phyloP scores from a whole-genome alignment of 2,113 vertebrate genomes.

The Gallinago paraguaiae region DNA sequence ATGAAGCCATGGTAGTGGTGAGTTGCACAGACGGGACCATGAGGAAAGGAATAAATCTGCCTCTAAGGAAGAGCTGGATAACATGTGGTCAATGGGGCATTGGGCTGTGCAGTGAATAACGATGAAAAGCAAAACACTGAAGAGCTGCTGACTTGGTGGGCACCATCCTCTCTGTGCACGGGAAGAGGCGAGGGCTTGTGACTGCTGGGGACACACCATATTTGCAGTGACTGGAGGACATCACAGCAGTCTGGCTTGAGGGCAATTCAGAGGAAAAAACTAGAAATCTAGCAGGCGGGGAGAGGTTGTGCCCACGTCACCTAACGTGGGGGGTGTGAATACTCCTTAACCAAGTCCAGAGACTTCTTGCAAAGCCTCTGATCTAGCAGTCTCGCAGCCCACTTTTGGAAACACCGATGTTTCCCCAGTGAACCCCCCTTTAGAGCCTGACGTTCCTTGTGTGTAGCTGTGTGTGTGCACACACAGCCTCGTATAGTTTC shows the following conservation, averaged over 20 bases:
- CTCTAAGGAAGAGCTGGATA: neutral
- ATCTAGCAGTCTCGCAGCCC: neutral
- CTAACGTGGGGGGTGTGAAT: neutral
- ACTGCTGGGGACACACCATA: too few species aligned
- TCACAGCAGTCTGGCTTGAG: neutral
- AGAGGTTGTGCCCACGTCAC: neutral
- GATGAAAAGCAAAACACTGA: neutral
- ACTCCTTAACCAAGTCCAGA: neutral
- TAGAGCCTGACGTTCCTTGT: neutral
- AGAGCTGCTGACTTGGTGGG: neutral
- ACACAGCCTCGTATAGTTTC: neutral
- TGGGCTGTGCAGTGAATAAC: neutral
- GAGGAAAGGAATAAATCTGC: neutral
- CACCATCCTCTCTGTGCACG: neutral
- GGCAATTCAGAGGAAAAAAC: neutral
- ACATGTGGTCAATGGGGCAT: neutral
- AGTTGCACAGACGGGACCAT: neutral
- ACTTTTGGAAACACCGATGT: neutral
- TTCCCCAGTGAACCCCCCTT: neutral
- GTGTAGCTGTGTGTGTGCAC: neutral
- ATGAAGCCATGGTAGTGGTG: neutral
- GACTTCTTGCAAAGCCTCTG: neutral
- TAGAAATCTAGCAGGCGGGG: neutral
- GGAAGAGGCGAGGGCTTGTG: neutral
- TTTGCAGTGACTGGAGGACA: neutral